These are phyloP conservation scores for Typhlichthys eigenmanni DNA, from an alignment of 2,797 vertebrate species.

Conservation along the genomic window DNA sequence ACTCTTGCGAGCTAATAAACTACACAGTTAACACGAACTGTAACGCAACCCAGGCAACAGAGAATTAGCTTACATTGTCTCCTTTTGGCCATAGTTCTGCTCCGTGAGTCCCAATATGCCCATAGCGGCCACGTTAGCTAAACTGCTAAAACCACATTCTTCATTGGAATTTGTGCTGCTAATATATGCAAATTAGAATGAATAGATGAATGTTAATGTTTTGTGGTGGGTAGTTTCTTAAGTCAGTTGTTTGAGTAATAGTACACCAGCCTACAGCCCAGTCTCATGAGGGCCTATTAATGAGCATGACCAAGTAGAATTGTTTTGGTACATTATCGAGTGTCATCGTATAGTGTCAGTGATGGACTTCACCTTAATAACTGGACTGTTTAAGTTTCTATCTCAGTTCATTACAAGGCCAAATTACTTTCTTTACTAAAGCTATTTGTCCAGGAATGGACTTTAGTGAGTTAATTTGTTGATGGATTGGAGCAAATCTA, in stretches of 20 bases:
- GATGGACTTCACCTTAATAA: constrained; percentile 70
- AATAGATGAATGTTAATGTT: constrained; percentile 64
- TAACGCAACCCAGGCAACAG: constrained; percentile 43
- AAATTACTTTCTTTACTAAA: constrained; percentile 75
- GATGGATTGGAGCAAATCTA: constrained; percentile 72
- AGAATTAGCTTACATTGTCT: constrained; percentile 45
- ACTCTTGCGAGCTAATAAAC: constrained; percentile 53
- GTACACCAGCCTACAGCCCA: constrained; percentile 29
- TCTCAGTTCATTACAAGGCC: constrained; percentile 73
- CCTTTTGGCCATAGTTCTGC: constrained; percentile 37
- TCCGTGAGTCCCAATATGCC: constrained; percentile 66
- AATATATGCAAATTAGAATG: constrained; percentile 71
- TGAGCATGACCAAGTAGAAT: constrained; percentile 49
- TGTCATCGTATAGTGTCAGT: constrained; percentile 50
- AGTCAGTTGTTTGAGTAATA: constrained; percentile 71
- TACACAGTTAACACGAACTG: constrained; percentile 28
- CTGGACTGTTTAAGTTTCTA: constrained; percentile 75
- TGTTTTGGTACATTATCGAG: constrained; percentile 52
- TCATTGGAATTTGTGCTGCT: constrained; percentile 40
- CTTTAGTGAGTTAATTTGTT: constrained; percentile 77
- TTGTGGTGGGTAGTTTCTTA: constrained; percentile 69
- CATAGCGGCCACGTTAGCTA: constrained; percentile 44
- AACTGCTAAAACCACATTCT: constrained; percentile 46
- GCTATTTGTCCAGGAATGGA: constrained; percentile 65
- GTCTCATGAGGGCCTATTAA: constrained; percentile 48